Percentiles rank a stretch among this genome's conserved stretches.
phyloP scores from a whole-genome alignment of 2,888 invertebrate species.

The Cylindroiulus punctatus region DNA sequence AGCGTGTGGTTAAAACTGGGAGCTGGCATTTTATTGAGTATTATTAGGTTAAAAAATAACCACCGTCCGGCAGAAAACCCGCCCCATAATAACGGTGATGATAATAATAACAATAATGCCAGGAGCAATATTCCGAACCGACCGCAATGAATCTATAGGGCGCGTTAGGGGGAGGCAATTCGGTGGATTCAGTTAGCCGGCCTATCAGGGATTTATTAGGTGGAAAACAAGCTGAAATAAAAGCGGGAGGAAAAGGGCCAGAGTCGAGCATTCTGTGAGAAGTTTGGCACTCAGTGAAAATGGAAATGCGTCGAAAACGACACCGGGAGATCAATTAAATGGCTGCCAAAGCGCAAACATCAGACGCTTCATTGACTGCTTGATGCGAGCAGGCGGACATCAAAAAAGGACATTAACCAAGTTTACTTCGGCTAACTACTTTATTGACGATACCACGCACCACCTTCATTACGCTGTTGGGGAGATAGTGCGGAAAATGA shows the following conservation, averaged over 20 bases:
- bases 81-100: neutral
- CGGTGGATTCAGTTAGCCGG: neutral
- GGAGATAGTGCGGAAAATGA: neutral
- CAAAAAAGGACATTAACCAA: conserved; percentile 46
- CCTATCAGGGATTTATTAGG: conserved; percentile 18
- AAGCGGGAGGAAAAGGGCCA: neutral
- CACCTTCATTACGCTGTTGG: neutral
- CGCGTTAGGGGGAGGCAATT: neutral
- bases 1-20: neutral
- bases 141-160: conserved; percentile 1
- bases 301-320: neutral
- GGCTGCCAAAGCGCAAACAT: conserved; percentile 30
- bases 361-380: conserved; percentile 30
- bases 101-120: neutral
- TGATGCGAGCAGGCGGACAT: conserved; percentile 12
- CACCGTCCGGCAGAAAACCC: neutral
- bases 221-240: conserved; percentile 1
- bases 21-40: conserved; percentile 6
- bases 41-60: conserved; percentile 6
- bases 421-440: conserved; percentile 29
- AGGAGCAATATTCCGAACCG: neutral
- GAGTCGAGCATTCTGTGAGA: neutral
- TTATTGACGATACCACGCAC: neutral
- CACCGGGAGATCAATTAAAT: conserved; percentile 18
- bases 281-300: conserved; percentile 7